phyloP scores from a whole-genome alignment of 2,888 invertebrate genomes.

The Clepsis dumicolana region DNA sequence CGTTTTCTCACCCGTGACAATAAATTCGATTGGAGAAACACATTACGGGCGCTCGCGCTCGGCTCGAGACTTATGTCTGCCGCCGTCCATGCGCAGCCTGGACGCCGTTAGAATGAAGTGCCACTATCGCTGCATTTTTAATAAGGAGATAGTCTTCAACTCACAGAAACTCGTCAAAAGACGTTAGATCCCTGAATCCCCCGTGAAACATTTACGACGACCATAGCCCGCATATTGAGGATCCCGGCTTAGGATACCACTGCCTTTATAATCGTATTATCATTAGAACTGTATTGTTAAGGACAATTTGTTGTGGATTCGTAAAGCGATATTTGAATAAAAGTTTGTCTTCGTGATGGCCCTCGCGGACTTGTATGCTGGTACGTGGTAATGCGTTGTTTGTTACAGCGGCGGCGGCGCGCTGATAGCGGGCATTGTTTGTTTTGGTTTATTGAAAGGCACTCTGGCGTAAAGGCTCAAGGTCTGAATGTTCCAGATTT shows the following conservation, averaged over 20 bases:
- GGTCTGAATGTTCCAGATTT: slow-evolving; percentile 57
- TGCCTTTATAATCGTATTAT: slow-evolving; percentile 77
- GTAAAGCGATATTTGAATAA: slow-evolving; percentile 57
- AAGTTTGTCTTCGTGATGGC: slow-evolving; percentile 74
- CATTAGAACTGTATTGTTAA: slow-evolving; percentile 70
- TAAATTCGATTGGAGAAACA: slow-evolving; percentile 77
- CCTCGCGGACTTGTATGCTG: slow-evolving; percentile 78
- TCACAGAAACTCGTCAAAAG: slow-evolving; percentile 97
- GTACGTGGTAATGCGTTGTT: slow-evolving; percentile 67
- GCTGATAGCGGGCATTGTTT: slow-evolving; percentile 55
- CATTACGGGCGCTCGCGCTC: slow-evolving; percentile 80
- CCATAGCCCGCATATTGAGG: slow-evolving; percentile 75
- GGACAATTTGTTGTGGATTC: slow-evolving; percentile 60
- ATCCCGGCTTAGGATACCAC: slow-evolving; percentile 73
- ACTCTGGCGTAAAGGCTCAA: slow-evolving; percentile 66
- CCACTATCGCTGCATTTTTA: slow-evolving; percentile 96
- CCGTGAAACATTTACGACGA: slow-evolving; percentile 72
- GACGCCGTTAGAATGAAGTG: slow-evolving; percentile 87
- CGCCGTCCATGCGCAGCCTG: slow-evolving; percentile 76
- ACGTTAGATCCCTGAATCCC: slow-evolving; percentile 88
- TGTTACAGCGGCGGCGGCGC: slow-evolving; percentile 47
- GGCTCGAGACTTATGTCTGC: slow-evolving; percentile 80
- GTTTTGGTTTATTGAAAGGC: slow-evolving; percentile 62
- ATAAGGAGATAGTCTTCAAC: slow-evolving; percentile 96
- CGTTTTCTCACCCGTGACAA: slow-evolving; percentile 74